Percentiles rank a stretch among this genome's conserved stretches.
Conservation (phyloP, 2,888 invertebrate species). For the Drosophila rubida region DNA sequence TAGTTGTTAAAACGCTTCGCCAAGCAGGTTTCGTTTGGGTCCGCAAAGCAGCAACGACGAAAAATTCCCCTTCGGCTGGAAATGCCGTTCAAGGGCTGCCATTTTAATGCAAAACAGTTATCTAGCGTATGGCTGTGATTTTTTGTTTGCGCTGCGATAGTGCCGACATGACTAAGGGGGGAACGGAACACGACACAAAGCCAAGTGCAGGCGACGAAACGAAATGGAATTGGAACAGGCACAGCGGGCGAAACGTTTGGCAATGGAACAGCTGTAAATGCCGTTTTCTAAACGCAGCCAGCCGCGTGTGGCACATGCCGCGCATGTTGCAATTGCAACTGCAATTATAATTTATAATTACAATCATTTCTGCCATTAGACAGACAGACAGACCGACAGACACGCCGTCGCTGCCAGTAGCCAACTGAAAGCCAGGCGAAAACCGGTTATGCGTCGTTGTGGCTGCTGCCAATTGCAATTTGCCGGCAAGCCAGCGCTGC, state of each 20-base stretch:
- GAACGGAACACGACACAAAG: neutral
- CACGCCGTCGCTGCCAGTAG: slow-evolving; percentile 18
- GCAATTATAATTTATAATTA: slow-evolving; percentile 5
- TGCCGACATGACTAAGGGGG: slow-evolving; percentile 6
- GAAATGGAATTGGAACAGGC: neutral
- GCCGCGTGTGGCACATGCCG: slow-evolving; percentile 16
- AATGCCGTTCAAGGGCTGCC: slow-evolving; percentile 24
- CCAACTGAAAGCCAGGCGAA: neutral
- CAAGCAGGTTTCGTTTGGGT: slow-evolving; percentile 28
- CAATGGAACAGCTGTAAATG: slow-evolving; percentile 14
- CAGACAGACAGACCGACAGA: neutral
- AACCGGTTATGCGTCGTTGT: slow-evolving; percentile 17
- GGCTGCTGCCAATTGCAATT: neutral
- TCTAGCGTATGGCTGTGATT: slow-evolving; percentile 14
- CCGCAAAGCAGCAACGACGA: neutral
- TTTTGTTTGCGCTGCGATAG: slow-evolving; percentile 3
- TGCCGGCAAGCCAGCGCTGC: slow-evolving; percentile 15
- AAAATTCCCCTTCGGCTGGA: slow-evolving; percentile 19
- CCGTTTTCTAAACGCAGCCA: neutral
- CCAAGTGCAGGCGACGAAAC: too few species aligned
- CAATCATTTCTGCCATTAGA: slow-evolving; percentile 6
- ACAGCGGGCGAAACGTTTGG: slow-evolving; percentile 2
- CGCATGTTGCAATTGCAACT: slow-evolving; percentile 15
- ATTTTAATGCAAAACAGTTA: slow-evolving; percentile 28
- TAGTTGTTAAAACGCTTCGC: slow-evolving; percentile 26